These are phyloP conservation scores for Barypeithes pellucidus DNA, from an alignment of 2,888 invertebrate genomes.

Conservation along the genomic window DNA sequence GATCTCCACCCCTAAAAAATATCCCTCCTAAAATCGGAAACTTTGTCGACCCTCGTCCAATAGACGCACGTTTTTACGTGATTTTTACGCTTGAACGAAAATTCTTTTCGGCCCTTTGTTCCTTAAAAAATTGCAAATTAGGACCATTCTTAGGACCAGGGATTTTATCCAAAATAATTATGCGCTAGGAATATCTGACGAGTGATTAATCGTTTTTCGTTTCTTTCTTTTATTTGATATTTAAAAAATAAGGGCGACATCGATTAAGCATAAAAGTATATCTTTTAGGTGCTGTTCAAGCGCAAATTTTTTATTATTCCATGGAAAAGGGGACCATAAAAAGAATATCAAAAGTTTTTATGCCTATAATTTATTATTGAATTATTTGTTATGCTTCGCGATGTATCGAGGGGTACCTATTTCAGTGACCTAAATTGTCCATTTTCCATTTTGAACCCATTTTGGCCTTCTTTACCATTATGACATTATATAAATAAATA, in stretches of 20 bases:
- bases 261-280: slow-evolving; percentile 34
- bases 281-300: slow-evolving; percentile 39
- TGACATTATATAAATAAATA: too few species aligned
- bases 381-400: background rate
- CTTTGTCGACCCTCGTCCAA: slow-evolving; percentile 58
- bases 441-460: too few species aligned
- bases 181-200: slow-evolving; percentile 47
- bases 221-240: slow-evolving; percentile 42
- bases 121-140: slow-evolving; percentile 61
- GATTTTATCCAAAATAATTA: slow-evolving; percentile 56
- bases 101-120: slow-evolving; percentile 59
- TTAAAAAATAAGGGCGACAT: slow-evolving; percentile 44
- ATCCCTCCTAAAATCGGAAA: slow-evolving; percentile 56
- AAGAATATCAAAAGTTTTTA: background rate
- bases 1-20: slow-evolving; percentile 57
- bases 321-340: background rate
- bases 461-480: too few species aligned
- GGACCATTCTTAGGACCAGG: slow-evolving; percentile 59
- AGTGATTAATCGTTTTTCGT: slow-evolving; percentile 49
- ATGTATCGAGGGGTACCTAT: too few species aligned
- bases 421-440: too few species aligned
- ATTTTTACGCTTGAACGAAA: slow-evolving; percentile 61
- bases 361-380: slow-evolving; percentile 3
- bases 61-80: slow-evolving; percentile 59
- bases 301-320: slow-evolving; percentile 39